Evolutionary conservation across 2,797 vertebrate species (phyloP), one percentile per base, ranked within the genome.

Genomic region (Remorina albescens): DNA sequence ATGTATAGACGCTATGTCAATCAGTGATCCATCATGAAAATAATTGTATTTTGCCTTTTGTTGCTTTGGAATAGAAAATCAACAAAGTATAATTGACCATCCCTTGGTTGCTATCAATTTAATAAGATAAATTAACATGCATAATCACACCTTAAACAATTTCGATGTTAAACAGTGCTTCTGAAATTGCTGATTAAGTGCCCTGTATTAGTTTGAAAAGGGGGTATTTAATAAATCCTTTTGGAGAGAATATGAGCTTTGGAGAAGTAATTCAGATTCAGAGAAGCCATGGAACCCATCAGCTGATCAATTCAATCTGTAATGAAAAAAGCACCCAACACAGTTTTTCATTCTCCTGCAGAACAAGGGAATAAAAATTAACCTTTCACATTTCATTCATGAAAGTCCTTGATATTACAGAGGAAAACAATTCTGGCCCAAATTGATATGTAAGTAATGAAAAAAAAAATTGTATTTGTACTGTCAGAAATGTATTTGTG

Each of bases 321-420:
- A 85, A 90, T 89, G 65, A 90, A 88, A 76, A 76, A 80, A n/a
- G 64, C 76, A 57, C 67, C 66, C 34, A 54, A 66, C 28, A 50
- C 41, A 32, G 56, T 63, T 61, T 56, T 58, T 86, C 75, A 81
- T 84, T 77, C 80, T 23, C 37, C 75, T 64, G 65, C 61, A 53
- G 71, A 81, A 76, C 65, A 76, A 47, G 76, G 46, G 72, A 88
- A 83, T 74, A 80, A 86, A 84, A 83, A 76, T 60, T 77, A 87
- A 88, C 71, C 82, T 92, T 91, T 67, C 30, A 84, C 55, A 85
- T 84, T 86, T 86, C 39, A 82, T 57, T 53, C n/a, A 21, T 83
- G 76, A 89, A 66, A 53, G 76, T 82, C 72, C 69, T 56, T 65
- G 59, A 67, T 76, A n/a, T 83, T 83, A 89, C 82, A 19, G 10